Base-by-base conservation (phyloP, 2,113 vertebrate species). In the Clarias batrachus region DNA sequence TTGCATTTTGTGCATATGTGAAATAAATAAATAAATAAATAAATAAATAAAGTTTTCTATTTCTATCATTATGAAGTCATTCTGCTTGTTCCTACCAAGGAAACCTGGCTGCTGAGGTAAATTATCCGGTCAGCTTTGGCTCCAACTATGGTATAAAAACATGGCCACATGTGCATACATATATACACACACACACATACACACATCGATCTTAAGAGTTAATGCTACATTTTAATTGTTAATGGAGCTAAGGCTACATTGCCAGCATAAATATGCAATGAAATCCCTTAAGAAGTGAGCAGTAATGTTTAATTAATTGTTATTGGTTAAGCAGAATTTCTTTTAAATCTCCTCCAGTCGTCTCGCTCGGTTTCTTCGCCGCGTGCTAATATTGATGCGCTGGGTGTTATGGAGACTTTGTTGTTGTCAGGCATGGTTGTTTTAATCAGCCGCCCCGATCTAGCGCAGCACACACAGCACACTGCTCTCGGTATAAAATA, bases 221-320 rank as follows among this genome's bases (percentile, higher is more conserved):
- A 74, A 83, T 81, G 66, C 81, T 83, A 57, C 68, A 74, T 81
- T 74, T 54, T 81, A 59, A 71, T 16, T 80, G 82, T 82, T 81
- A 86, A 78, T 79, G 56, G 11, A 59, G 77, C 33, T 59, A 79
- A 59, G 77, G 77, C 77, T 79, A 59, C 30, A 87, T 85, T 85
- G 57, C 41, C 60, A 62, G 63, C 16, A 48, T 87, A 71, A 85
- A 88, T 89, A 84, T 86, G 83, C 84, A 68, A 87, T 89, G 68
- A 74, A 86, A 83, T 76, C 79, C 48, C 83, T 81, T 86, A 62
- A 88, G 87, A 89, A 63, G 73, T 76, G 68, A 85, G 87, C 79
- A 81, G 59, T 88, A 37, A 85, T 90, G 88, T 89, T 90, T 90
- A 84, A 87, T 90, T 87, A 87, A 89, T 90, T 86, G 86, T 87